Conservation (phyloP, 2,797 vertebrate genomes). For the Dicrostonyx torquatus region DNA sequence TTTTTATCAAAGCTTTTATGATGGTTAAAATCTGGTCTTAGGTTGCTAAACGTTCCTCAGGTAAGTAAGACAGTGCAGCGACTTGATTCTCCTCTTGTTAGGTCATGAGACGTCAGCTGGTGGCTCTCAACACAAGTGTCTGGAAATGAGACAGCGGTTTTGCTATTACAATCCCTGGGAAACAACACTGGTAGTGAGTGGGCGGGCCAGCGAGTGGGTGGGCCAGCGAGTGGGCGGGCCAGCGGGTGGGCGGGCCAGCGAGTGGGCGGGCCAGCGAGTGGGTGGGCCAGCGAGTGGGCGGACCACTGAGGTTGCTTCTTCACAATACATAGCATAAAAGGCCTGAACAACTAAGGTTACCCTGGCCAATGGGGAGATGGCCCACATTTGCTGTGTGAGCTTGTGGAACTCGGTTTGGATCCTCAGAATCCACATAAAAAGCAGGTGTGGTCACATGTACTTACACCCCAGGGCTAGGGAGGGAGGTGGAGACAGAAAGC, state of each 20-base stretch:
- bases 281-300: neutral
- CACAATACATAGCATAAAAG: neutral
- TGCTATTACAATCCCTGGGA: neutral
- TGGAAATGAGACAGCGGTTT: neutral
- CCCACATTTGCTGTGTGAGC: neutral
- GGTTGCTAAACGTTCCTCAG: neutral
- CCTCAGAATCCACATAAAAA: neutral
- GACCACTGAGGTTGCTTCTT: neutral
- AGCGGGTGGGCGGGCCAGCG: too few species aligned
- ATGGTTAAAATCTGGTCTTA: neutral
- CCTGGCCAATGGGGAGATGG: neutral
- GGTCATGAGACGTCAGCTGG: neutral
- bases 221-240: neutral
- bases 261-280: neutral
- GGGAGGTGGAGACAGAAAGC: neutral
- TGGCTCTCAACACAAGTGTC: neutral
- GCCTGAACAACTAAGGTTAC: neutral
- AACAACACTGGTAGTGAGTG: neutral
- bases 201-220: neutral
- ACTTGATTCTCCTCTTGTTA: neutral
- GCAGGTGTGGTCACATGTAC: too few species aligned
- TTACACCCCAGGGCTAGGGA: neutral
- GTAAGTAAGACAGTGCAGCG: neutral
- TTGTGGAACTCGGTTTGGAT: neutral
- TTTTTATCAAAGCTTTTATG: slow-evolving; percentile 51